Evolutionary conservation across 2,888 invertebrate genomes (phyloP).

Genomic region (Penaeus monodon): DNA sequence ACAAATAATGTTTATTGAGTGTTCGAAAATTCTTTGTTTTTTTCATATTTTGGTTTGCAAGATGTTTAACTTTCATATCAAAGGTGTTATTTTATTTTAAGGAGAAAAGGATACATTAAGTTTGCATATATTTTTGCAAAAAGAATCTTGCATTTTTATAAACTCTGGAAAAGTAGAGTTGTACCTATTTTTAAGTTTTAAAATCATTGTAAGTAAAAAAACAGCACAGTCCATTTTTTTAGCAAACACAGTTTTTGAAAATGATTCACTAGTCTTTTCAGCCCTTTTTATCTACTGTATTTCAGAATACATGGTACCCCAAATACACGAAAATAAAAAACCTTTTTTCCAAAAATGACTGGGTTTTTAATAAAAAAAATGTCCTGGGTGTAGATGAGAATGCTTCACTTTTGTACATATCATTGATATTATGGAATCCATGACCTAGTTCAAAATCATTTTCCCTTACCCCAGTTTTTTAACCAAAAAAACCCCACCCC

Average conservation of each 20-base stretch:
- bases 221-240: background rate
- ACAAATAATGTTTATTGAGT: too few species aligned
- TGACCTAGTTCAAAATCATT: background rate
- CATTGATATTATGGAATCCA: constrained; percentile 11
- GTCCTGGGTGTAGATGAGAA: constrained; percentile 17
- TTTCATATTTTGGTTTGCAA: too few species aligned
- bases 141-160: too few species aligned
- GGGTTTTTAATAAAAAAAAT: constrained; percentile 29
- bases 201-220: background rate
- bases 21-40: too few species aligned
- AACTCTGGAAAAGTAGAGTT: too few species aligned
- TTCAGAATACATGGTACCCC: background rate
- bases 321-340: background rate
- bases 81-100: too few species aligned
- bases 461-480: background rate
- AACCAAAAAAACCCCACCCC: too few species aligned
- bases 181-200: too few species aligned
- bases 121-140: too few species aligned
- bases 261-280: constrained; percentile 30
- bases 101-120: too few species aligned
- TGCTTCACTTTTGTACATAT: constrained; percentile 31
- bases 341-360: background rate
- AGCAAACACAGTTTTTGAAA: background rate
- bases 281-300: background rate
- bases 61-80: too few species aligned